A percentile compares a stretch with the other conserved stretches of the same genome.
phyloP scores from a whole-genome alignment of 1,140 invertebrate genomes.

The Bombus sibiricus region DNA sequence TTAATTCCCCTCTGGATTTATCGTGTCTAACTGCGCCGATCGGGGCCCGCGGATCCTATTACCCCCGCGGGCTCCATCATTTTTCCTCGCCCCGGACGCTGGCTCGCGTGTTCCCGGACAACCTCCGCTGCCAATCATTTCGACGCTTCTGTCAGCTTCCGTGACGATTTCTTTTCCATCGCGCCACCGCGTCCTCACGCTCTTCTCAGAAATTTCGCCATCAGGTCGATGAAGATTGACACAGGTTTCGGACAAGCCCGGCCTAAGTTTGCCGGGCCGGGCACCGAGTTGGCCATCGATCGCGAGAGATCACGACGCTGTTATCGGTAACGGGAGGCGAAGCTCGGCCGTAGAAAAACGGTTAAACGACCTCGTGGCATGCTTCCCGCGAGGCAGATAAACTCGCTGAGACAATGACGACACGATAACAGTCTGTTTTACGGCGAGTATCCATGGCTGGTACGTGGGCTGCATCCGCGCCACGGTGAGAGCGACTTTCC shows the following conservation, averaged over 20 bases:
- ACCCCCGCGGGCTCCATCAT: constrained; percentile 61
- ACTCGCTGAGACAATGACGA: constrained; percentile 56
- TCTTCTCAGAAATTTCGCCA: no score
- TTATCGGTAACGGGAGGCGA: not conserved
- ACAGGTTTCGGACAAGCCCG: no score
- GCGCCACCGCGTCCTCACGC: no score
- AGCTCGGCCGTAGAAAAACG: not conserved
- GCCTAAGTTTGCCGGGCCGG: no score
- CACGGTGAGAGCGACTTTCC: not conserved
- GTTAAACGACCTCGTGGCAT: constrained; percentile 23
- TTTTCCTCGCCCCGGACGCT: constrained; percentile 45
- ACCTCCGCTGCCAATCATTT: constrained; percentile 60
- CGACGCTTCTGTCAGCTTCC: constrained; percentile 57
- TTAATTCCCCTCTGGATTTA: constrained; percentile 81
- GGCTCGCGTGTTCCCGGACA: not conserved
- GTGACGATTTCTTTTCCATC: no score
- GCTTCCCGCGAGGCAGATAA: constrained; percentile 39
- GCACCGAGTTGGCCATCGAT: no score
- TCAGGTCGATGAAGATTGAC: fast-evolving
- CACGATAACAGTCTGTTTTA: constrained; percentile 62
- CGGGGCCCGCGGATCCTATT: constrained; percentile 67
- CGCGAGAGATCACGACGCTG: not conserved
- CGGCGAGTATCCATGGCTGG: constrained; percentile 42
- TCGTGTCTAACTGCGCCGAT: constrained; percentile 75
- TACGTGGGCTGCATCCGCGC: constrained; percentile 55